phyloP scores from a whole-genome alignment of 2,113 vertebrate species.

The Potamarius usumacintae region DNA sequence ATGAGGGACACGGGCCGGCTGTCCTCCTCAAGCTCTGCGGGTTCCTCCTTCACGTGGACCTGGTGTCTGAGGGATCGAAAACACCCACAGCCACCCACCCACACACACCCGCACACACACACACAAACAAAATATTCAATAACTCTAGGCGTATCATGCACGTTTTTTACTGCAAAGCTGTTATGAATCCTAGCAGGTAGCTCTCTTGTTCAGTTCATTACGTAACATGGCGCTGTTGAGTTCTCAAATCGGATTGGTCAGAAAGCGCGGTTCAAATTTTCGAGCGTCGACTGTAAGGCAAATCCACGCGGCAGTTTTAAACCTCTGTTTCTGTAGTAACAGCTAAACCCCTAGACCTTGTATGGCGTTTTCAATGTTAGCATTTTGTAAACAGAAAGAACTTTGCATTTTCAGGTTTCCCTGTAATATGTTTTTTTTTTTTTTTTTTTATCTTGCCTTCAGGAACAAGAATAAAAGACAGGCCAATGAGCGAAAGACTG shows the following conservation, averaged over 20 bases:
- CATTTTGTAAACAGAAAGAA: too few relatives aligned
- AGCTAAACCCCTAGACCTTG: neutral
- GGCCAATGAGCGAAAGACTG: neutral
- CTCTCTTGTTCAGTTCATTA: neutral
- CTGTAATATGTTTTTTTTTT: neutral
- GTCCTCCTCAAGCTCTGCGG: conserved; percentile 90
- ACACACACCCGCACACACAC: conserved; percentile 3
- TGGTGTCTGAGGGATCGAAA: conserved; percentile 76
- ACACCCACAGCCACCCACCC: conserved; percentile 1
- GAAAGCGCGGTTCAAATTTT: neutral
- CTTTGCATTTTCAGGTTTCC: neutral
- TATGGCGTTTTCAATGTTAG: neutral
- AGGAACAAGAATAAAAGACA: neutral
- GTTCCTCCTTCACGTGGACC: conserved; percentile 97
- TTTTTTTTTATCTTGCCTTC: neutral
- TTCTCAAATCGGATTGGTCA: neutral
- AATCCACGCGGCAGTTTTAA: neutral
- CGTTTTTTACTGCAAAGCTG: neutral
- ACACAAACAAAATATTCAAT: neutral
- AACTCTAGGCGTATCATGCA: neutral
- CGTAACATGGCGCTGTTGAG: neutral
- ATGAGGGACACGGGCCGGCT: conserved; percentile 82
- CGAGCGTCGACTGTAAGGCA: neutral
- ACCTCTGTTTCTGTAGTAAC: too few relatives aligned
- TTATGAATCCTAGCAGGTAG: neutral